Base-by-base conservation (phyloP, 2,888 invertebrate genomes). In the Eueremaeus valkanovi region DNA sequence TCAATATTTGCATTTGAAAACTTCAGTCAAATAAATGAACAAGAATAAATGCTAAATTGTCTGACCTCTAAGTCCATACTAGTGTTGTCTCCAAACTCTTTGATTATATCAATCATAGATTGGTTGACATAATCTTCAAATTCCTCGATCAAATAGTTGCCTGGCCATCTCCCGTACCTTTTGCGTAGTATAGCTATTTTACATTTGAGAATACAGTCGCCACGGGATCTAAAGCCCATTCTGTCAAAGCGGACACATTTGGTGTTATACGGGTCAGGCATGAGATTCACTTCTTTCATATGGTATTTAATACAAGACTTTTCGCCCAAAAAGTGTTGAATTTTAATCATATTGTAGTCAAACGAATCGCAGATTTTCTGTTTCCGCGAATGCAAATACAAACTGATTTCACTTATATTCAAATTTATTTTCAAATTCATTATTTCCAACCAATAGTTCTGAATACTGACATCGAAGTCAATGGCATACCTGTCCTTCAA, bases 341-440 rank as follows among this genome's bases (percentile, higher is more conserved):
- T n/a, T 27, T 6, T 61, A 31, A 61, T 61, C 61, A 61, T 61
- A 31, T 61, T 61, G 31, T 61, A 61, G 31, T 61, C 61, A 27
- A 27, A 61, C 1, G 61, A 61, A n/a, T 61, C 61, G 31, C 18
- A 61, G 13, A 61, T 61, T n/a, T 27, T 27, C 18, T 31, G 29
- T 24, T 29, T 31, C 9, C 61, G 16, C 61, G 61, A 61, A 61
- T 61, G 61, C 11, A 61, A 31, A 18, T 29, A 61, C 9, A 61
- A 27, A 31, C 16, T 29, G 16, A 61, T n/a, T 29, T 13, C 9
- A n/a, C 31, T 16, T 29, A 61, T 31, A 31, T 61, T 61, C 24
- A 29, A 18, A n/a, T 24, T 9, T 6, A 55, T 55, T 29, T 61
- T 61, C 31, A 61, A 18, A 31, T 29, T 61, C 29, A 61, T 31